These are phyloP conservation scores for Stomatorhinus ivindoensis DNA, from an alignment of 2,113 vertebrate genomes.

Conservation along the genomic window DNA sequence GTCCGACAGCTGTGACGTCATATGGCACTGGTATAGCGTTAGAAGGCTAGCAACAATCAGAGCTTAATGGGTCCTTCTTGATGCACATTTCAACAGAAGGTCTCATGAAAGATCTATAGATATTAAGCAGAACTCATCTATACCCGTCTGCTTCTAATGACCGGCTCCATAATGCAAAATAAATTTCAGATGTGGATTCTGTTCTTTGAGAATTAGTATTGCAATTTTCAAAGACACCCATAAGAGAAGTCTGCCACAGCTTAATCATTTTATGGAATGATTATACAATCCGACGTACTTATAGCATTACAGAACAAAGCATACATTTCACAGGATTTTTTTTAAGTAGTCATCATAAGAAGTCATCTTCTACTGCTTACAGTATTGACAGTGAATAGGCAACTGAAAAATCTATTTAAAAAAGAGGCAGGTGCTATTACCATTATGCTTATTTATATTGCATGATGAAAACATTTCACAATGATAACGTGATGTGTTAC, in stretches of 20 bases:
- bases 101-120: constrained; percentile 18
- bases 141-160: constrained; percentile 17
- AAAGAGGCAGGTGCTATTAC: neutral
- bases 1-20: neutral
- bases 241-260: neutral
- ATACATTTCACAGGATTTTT: neutral
- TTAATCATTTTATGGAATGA: constrained; percentile 14
- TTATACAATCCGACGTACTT: constrained; percentile 7
- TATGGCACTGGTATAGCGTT: neutral
- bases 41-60: constrained; percentile 4
- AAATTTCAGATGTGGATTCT: constrained; percentile 19
- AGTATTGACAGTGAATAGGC: constrained; percentile 4
- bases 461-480: neutral
- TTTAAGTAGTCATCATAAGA: neutral
- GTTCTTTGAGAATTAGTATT: neutral
- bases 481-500: neutral
- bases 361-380: neutral
- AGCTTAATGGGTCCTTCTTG: constrained; percentile 11
- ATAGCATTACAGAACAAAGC: neutral
- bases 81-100: constrained; percentile 18
- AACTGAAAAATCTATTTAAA: neutral
- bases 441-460: neutral
- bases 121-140: constrained; percentile 14
- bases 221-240: neutral
- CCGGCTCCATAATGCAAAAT: constrained; percentile 12